These are phyloP conservation scores for Ecdyonurus torrentis DNA, from an alignment of 2,888 invertebrate species.

Conservation along the genomic window DNA sequence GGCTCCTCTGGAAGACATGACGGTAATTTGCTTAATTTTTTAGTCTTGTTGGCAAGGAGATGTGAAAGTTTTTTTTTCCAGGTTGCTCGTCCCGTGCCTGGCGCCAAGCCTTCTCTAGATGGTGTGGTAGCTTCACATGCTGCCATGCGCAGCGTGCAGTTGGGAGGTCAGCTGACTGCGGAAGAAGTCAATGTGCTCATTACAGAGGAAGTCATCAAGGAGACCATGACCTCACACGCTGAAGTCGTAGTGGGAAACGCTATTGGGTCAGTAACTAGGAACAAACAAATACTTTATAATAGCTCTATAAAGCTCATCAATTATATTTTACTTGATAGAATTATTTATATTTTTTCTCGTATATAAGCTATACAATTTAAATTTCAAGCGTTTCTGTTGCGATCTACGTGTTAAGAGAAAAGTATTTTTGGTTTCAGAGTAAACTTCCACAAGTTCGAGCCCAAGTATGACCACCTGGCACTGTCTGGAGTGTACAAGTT, in stretches of 20 bases:
- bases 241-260: not conserved
- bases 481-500: not conserved
- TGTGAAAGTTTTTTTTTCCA: not conserved
- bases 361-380: not conserved
- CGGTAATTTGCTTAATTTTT: no score
- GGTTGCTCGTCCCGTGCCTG: not conserved
- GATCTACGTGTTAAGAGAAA: no score
- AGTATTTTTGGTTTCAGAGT: not conserved
- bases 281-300: not conserved
- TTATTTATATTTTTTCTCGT: not conserved
- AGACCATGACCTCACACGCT: slow-evolving; percentile 1
- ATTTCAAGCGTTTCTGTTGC: no score
- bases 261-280: not conserved
- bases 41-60: no score
- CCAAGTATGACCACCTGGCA: not conserved
- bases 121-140: not conserved
- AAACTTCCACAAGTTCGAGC: slow-evolving; percentile 2
- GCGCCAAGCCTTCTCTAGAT: not conserved
- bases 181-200: not conserved
- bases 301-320: not conserved
- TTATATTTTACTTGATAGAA: not conserved
- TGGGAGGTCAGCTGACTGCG: not conserved
- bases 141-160: not conserved
- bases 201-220: not conserved
- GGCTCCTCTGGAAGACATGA: not conserved